Evolutionary conservation across 2,113 vertebrate species (phyloP).

Genomic region (Clupea harengus): DNA sequence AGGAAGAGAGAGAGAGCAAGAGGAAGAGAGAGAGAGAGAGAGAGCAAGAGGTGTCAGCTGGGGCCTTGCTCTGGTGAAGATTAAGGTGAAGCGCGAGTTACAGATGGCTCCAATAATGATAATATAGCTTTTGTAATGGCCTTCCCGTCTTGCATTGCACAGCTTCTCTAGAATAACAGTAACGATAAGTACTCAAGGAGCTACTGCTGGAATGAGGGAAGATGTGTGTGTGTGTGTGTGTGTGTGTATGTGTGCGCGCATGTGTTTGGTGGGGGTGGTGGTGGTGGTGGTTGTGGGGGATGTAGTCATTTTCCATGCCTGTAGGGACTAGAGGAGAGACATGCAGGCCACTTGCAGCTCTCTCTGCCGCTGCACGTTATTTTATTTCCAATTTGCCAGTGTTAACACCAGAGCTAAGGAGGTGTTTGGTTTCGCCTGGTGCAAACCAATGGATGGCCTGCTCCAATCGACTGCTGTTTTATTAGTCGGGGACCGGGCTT

Average conservation of each 20-base stretch:
- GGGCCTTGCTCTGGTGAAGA: slow-evolving; percentile 57
- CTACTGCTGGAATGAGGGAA: not conserved
- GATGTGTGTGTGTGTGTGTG: not conserved
- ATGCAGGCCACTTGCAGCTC: not conserved
- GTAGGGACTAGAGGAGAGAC: not conserved
- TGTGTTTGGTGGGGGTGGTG: not conserved
- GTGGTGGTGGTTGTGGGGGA: not conserved
- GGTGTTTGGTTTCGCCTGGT: not conserved
- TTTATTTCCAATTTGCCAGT: not conserved
- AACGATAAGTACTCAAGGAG: not conserved
- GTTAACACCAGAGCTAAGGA: slow-evolving; percentile 6
- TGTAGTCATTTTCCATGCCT: not conserved
- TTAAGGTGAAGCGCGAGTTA: slow-evolving; percentile 65
- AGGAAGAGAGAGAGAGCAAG: not conserved
- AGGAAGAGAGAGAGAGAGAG: not conserved
- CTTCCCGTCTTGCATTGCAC: not conserved
- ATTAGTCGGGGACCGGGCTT: not conserved
- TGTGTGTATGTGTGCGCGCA: not conserved
- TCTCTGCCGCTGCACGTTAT: not conserved
- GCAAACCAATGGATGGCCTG: not conserved
- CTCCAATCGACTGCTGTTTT: not conserved
- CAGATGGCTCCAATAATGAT: slow-evolving; percentile 73
- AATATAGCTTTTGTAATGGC: slow-evolving; percentile 67
- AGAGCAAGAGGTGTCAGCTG: slow-evolving; percentile 62
- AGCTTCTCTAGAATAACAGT: slow-evolving; percentile 20